Percentiles rank a stretch among this genome's conserved stretches.
Evolutionary conservation across 2,113 vertebrate genomes (phyloP).

Genomic region (Plecotus auritus): DNA sequence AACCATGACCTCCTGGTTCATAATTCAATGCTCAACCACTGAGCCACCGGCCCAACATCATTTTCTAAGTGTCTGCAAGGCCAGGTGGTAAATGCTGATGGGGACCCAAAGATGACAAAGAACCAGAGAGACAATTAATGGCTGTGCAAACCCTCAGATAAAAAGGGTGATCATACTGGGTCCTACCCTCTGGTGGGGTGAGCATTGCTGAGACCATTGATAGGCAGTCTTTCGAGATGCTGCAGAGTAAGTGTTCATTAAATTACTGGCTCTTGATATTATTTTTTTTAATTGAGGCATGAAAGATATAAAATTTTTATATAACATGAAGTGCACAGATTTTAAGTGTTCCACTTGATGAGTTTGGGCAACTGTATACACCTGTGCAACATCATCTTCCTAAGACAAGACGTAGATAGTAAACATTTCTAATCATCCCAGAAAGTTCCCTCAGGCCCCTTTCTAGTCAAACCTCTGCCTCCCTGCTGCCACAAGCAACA

Average conservation of each 20-base stretch:
- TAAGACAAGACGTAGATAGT: background rate
- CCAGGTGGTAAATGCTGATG: background rate
- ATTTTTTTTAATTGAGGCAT: background rate
- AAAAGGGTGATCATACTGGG: background rate
- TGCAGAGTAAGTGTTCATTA: background rate
- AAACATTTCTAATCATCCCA: background rate
- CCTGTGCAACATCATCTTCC: background rate
- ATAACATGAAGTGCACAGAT: background rate
- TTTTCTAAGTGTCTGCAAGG: background rate
- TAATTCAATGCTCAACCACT: too few species aligned
- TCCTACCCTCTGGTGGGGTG: background rate
- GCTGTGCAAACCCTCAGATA: background rate
- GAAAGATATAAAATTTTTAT: background rate
- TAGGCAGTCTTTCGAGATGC: rapidly evolving
- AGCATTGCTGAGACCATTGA: background rate
- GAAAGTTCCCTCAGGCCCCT: background rate
- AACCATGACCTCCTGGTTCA: too few species aligned
- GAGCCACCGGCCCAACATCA: too few species aligned
- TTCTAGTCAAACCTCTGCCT: background rate
- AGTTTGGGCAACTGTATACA: background rate
- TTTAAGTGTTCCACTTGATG: background rate
- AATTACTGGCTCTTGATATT: background rate
- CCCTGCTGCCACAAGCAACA: background rate
- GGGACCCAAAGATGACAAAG: background rate
- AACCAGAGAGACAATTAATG: background rate